phyloP scores from a whole-genome alignment of 2,113 vertebrate genomes.

The Eublepharis macularius region DNA sequence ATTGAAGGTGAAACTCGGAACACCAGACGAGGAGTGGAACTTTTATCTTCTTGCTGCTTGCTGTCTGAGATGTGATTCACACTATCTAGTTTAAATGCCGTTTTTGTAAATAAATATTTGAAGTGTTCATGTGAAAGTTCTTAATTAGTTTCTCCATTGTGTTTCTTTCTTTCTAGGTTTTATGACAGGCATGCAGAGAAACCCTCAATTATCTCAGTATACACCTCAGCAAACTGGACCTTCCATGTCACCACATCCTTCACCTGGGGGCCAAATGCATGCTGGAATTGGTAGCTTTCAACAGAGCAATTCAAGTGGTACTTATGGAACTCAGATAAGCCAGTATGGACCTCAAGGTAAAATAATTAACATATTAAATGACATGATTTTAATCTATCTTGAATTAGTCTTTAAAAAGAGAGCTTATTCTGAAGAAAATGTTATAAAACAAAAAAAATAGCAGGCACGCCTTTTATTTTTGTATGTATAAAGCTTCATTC shows the following conservation, averaged over 20 bases:
- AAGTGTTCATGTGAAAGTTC: not conserved
- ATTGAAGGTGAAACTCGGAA: too few relatives aligned
- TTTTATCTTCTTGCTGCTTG: too few relatives aligned
- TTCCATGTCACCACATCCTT: slow-evolving; percentile 91
- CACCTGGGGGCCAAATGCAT: slow-evolving; percentile 88
- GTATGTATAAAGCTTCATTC: not conserved
- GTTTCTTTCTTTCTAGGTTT: slow-evolving; percentile 79
- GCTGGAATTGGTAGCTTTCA: slow-evolving; percentile 86
- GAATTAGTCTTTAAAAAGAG: not conserved
- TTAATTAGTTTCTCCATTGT: slow-evolving; percentile 33
- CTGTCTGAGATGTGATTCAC: too few relatives aligned
- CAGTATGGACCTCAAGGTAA: slow-evolving; percentile 95
- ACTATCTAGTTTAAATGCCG: not conserved
- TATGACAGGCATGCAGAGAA: slow-evolving; percentile 89
- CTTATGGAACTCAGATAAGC: slow-evolving; percentile 89
- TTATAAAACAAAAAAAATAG: not conserved
- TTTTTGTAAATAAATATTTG: not conserved
- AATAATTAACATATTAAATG: not conserved
- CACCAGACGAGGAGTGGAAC: too few relatives aligned
- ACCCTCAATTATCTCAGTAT: slow-evolving; percentile 87
- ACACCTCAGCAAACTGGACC: slow-evolving; percentile 87
- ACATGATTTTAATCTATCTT: slow-evolving; percentile 21
- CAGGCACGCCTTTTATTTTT: not conserved
- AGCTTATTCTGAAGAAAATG: not conserved
- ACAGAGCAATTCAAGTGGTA: slow-evolving; percentile 85